Percentiles rank a stretch among this genome's conserved stretches.
phyloP scores from a whole-genome alignment of 2,113 vertebrate genomes.

The Origma solitaria region DNA sequence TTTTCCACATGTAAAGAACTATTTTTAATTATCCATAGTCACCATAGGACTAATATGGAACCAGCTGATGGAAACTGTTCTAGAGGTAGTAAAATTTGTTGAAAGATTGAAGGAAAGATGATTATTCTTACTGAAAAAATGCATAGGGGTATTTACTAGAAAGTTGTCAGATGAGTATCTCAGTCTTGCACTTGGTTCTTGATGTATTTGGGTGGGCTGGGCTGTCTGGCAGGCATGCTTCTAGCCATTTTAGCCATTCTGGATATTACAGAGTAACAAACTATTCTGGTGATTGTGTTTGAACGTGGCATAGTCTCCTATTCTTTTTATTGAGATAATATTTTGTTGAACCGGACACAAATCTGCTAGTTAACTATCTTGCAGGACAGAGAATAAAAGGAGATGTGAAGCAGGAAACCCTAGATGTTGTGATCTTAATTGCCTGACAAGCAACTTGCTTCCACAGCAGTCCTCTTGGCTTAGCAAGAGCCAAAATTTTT shows the following conservation, averaged over 20 bases:
- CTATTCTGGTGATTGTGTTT: neutral
- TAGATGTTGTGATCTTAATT: neutral
- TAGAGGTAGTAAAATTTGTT: neutral
- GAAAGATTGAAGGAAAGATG: neutral
- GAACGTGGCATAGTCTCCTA: neutral
- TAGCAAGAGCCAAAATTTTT: neutral
- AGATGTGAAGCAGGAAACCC: neutral
- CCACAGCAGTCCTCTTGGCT: neutral
- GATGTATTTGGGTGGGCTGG: neutral
- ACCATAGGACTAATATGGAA: neutral
- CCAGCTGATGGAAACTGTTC: neutral
- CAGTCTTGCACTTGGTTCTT: neutral
- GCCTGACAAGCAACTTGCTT: neutral
- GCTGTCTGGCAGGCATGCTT: neutral
- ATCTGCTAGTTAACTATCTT: neutral
- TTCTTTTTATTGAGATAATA: neutral
- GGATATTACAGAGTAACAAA: neutral
- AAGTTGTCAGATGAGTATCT: neutral
- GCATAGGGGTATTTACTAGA: neutral
- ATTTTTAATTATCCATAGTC: neutral
- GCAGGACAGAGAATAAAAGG: neutral
- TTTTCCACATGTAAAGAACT: neutral
- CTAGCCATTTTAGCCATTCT: neutral
- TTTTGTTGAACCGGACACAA: neutral
- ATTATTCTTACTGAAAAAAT: neutral